phyloP scores from a whole-genome alignment of 2,113 vertebrate species.

The Empidonax traillii region DNA sequence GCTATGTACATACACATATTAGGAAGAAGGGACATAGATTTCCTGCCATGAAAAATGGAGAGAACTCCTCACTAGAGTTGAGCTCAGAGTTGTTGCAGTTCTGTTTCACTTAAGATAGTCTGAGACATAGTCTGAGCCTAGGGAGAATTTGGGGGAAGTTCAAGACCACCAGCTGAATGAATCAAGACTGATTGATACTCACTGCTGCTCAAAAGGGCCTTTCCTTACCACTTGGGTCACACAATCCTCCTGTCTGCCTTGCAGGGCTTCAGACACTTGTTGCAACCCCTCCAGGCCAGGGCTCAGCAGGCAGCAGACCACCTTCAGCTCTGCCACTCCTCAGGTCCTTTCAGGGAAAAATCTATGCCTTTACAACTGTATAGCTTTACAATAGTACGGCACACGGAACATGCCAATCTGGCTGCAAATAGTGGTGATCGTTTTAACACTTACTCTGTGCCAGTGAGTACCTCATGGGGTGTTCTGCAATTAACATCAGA shows the following conservation, averaged over 20 bases:
- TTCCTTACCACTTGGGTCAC: background rate
- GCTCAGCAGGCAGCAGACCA: background rate
- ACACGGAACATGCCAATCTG: background rate
- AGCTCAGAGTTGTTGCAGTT: background rate
- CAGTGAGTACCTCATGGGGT: background rate
- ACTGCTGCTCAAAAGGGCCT: background rate
- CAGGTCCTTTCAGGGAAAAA: background rate
- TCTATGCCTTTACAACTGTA: background rate
- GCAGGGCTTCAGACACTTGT: accelerated
- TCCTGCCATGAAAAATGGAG: background rate
- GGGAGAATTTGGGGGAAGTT: background rate
- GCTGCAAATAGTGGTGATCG: background rate
- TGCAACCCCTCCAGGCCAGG: background rate
- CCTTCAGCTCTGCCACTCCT: background rate
- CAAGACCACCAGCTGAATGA: background rate
- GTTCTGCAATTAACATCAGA: background rate
- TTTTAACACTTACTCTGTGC: background rate
- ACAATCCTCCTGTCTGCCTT: background rate
- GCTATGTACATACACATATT: background rate
- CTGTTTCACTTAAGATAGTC: background rate
- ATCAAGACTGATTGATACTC: background rate
- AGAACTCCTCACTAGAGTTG: background rate
- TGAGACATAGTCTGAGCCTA: background rate
- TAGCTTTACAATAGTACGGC: too few species aligned
- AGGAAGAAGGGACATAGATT: background rate